These are phyloP conservation scores for Buathra laborator DNA, from an alignment of 2,888 invertebrate species.

Conservation along the genomic window DNA sequence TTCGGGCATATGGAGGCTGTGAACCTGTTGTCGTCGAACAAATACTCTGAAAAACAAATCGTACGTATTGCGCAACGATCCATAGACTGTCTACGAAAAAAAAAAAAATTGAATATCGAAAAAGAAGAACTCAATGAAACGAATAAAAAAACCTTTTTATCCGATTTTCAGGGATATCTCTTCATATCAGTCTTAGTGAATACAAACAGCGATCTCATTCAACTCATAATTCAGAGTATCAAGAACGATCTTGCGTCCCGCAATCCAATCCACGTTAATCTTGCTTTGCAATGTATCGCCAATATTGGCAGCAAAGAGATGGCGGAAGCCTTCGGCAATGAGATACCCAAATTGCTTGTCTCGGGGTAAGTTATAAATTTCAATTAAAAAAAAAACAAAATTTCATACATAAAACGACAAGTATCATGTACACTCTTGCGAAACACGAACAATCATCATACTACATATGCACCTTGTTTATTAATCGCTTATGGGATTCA, in stretches of 20 bases:
- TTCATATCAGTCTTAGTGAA: slow-evolving; percentile 99
- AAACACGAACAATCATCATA: slow-evolving; percentile 58
- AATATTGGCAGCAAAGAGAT: slow-evolving; percentile 99
- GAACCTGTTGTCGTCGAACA: slow-evolving; percentile 99
- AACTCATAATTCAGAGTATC: slow-evolving; percentile 99
- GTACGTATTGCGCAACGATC: slow-evolving; percentile 86
- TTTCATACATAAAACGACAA: slow-evolving; percentile 1
- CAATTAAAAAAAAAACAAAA: slow-evolving; percentile 15
- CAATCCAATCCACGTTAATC: slow-evolving; percentile 99
- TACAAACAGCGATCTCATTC: slow-evolving; percentile 99
- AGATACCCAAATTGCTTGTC: slow-evolving; percentile 99
- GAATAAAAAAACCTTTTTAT: background rate
- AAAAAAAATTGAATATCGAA: background rate
- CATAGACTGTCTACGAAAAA: background rate
- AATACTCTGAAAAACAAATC: slow-evolving; percentile 99
- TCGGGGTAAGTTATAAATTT: slow-evolving; percentile 90
- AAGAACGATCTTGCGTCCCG: slow-evolving; percentile 98
- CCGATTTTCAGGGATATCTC: slow-evolving; percentile 94
- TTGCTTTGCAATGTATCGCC: slow-evolving; percentile 99
- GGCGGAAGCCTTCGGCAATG: slow-evolving; percentile 99
- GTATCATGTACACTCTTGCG: slow-evolving; percentile 40
- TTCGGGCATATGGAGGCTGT: slow-evolving; percentile 99
- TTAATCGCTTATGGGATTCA: slow-evolving; percentile 72
- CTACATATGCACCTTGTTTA: slow-evolving; percentile 57
- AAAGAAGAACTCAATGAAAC: background rate